phyloP scores from a whole-genome alignment of 1,140 invertebrate genomes.

The Diprion similis region DNA sequence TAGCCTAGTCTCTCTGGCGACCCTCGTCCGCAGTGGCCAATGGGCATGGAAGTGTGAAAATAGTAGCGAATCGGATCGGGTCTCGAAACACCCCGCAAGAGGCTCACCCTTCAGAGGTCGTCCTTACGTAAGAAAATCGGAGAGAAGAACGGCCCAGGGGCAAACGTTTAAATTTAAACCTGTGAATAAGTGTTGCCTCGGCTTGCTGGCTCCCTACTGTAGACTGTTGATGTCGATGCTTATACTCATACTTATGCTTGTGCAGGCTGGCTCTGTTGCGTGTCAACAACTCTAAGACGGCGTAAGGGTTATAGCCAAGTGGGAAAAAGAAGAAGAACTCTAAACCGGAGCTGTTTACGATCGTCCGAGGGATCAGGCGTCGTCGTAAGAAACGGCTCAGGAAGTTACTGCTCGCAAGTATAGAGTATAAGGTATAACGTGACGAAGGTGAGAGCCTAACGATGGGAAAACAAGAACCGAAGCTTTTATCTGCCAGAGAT shows the following conservation, averaged over 20 bases:
- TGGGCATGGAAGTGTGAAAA: neutral
- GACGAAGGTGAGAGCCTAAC: too few species aligned
- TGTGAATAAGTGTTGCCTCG: slow-evolving; percentile 5
- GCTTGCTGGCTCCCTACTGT: neutral
- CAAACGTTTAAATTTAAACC: slow-evolving; percentile 10
- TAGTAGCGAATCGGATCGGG: neutral
- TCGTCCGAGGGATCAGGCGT: neutral
- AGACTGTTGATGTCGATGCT: neutral
- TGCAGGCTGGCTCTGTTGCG: neutral
- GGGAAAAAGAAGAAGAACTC: too few species aligned
- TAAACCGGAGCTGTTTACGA: neutral
- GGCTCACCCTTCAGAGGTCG: slow-evolving; percentile 15
- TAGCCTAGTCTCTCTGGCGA: slow-evolving; percentile 4
- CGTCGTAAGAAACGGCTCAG: too few species aligned
- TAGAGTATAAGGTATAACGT: too few species aligned
- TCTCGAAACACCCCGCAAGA: slow-evolving; percentile 2
- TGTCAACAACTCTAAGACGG: slow-evolving; percentile 7
- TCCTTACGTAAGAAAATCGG: slow-evolving; percentile 12
- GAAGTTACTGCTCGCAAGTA: too few species aligned
- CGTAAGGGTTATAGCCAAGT: too few species aligned
- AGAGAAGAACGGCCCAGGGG: neutral
- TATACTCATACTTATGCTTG: neutral
- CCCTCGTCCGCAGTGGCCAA: neutral
- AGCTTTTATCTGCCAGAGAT: too few species aligned
- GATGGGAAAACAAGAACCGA: too few species aligned